Evolutionary conservation across 2,888 invertebrate genomes (phyloP).

Genomic region (Azorinus chamasolen): DNA sequence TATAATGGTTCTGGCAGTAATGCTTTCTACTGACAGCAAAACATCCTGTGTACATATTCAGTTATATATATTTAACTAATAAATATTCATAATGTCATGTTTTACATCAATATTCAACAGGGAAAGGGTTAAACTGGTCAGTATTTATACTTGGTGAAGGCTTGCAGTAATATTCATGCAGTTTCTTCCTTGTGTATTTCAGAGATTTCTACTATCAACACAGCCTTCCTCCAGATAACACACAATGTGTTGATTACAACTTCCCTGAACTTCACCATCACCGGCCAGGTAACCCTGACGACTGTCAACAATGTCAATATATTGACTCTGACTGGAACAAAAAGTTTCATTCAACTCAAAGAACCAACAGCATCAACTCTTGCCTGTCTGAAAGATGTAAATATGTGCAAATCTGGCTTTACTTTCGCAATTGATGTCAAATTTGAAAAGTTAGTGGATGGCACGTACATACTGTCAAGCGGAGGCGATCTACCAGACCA

Average conservation of each 20-base stretch:
- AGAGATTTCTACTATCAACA: slow-evolving; percentile 45
- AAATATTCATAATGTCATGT: too few species aligned
- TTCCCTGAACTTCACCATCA: slow-evolving; percentile 50
- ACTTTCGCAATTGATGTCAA: slow-evolving; percentile 63
- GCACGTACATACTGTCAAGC: slow-evolving; percentile 67
- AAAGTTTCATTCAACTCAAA: slow-evolving; percentile 56
- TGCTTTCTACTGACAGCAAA: too few species aligned
- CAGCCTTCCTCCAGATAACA: slow-evolving; percentile 48
- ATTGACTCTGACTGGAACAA: slow-evolving; percentile 47
- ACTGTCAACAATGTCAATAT: slow-evolving; percentile 26
- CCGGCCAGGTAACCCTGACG: slow-evolving; percentile 52
- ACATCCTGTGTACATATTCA: too few species aligned
- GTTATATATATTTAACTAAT: too few species aligned
- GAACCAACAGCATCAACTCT: slow-evolving; percentile 27
- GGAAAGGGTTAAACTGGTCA: too few species aligned
- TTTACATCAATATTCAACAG: too few species aligned
- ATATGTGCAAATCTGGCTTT: slow-evolving; percentile 62
- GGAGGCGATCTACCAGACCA: slow-evolving; percentile 62
- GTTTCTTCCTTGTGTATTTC: slow-evolving; percentile 32
- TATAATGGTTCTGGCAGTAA: too few species aligned
- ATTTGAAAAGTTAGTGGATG: slow-evolving; percentile 53
- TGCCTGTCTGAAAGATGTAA: slow-evolving; percentile 59
- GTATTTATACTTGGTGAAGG: too few species aligned
- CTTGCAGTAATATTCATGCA: too few species aligned
- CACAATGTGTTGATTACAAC: slow-evolving; percentile 56